phyloP scores from a whole-genome alignment of 2,113 vertebrate genomes.

The Gambusia affinis region DNA sequence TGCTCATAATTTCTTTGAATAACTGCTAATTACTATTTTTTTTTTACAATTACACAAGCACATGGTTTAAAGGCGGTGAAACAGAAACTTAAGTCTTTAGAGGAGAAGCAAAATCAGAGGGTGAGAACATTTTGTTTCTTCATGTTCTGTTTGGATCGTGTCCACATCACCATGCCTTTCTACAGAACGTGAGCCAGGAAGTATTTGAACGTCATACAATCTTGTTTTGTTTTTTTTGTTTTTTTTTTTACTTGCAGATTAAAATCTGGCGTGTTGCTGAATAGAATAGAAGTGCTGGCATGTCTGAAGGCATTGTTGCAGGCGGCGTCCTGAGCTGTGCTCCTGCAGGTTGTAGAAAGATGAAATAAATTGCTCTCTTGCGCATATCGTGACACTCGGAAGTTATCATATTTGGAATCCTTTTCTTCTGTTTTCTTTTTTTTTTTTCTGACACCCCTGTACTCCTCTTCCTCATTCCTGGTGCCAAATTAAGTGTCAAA shows the following conservation, averaged over 20 bases:
- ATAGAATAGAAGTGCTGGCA: background rate
- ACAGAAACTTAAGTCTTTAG: background rate
- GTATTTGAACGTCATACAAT: background rate
- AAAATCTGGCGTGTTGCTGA: background rate
- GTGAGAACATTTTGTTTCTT: background rate
- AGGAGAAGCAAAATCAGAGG: background rate
- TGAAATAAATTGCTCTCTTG: background rate
- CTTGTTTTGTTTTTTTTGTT: background rate
- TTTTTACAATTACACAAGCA: background rate
- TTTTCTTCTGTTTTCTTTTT: constrained; percentile 37
- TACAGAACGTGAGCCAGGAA: background rate
- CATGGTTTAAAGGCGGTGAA: background rate
- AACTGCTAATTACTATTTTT: too few relatives aligned
- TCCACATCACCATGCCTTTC: background rate
- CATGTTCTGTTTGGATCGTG: background rate
- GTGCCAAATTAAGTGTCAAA: constrained; percentile 76
- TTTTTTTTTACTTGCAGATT: background rate
- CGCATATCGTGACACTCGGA: background rate
- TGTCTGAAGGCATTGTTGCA: background rate
- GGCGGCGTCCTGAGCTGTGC: background rate
- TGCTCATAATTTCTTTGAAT: too few relatives aligned
- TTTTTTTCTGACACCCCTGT: constrained; percentile 40
- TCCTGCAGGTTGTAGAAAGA: background rate
- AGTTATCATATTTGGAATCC: background rate
- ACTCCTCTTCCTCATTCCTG: constrained; percentile 56